Base-by-base conservation (phyloP, 92 coral and sea anemone species). In the Porites rus region DNA sequence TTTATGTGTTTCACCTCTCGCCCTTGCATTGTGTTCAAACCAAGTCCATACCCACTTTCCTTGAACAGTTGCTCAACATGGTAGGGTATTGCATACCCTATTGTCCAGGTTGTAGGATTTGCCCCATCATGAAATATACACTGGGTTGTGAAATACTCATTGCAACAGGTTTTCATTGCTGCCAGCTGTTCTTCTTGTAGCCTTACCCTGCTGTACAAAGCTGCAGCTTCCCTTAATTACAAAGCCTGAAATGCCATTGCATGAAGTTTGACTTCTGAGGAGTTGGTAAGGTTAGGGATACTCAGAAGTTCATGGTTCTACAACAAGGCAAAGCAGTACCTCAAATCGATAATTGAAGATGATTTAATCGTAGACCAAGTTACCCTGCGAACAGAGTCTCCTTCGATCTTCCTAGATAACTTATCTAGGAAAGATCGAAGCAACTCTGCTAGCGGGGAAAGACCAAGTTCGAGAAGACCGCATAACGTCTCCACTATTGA, bases 11-110 rank as follows among this genome's bases (percentile, higher is more conserved):
- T 89, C 25, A 84, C 84, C 53, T 88, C 92, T 11, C 92, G 20
- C 3, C 86, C 79, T 69, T 84, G 92, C 92, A 84, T 89, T 10
- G 86, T n/a, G 75, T 89, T 89, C 18, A 89, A n/a, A 6, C 92
- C 88, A 8, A 83, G 78, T 8, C 92, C 88, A 77, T 22, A 83
- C 31, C 88, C 85, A 8, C 59, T 72, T 43, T 69, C 62, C 25
- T 89, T 31, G 61, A 78, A 78, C 59, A 89, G 52, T 38, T 89
- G 81, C 18, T 21, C 56, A 62, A 70, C 72, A 63, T 74, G 89
- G 46, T 78, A 63, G 10, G 92, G 92, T 11, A 89, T 80, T 19
- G 89, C 92, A 79, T 70, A 78, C 24, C 86, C 89, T n/a, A 84
- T 8, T 61, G 86, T 52, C 86, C 92, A 89, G 50, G 72, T 17